Evolutionary conservation across 2,888 invertebrate species (phyloP).

Genomic region (Clivina fossor): DNA sequence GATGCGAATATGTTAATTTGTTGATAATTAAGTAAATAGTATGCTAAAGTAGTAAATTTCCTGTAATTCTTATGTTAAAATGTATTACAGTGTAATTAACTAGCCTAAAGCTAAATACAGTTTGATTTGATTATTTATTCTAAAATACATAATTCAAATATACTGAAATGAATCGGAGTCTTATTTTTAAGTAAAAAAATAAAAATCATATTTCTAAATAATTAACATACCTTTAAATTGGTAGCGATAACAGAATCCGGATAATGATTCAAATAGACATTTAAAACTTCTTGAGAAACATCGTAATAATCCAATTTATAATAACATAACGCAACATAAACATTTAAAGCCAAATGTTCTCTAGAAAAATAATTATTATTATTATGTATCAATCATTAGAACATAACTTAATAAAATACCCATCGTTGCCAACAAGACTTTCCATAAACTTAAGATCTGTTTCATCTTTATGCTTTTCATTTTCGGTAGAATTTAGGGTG

Average conservation of each 20-base stretch:
- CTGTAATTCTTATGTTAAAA: too few relatives aligned
- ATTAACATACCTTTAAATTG: slow-evolving; percentile 77
- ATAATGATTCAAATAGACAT: slow-evolving; percentile 87
- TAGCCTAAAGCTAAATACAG: too few relatives aligned
- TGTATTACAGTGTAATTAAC: too few relatives aligned
- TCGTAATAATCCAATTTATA: slow-evolving; percentile 99
- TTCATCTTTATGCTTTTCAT: slow-evolving; percentile 8
- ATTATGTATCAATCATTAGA: neutral
- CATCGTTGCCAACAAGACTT: slow-evolving; percentile 10
- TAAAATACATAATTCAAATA: slow-evolving; percentile 9
- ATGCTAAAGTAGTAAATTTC: too few relatives aligned
- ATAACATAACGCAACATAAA: slow-evolving; percentile 96
- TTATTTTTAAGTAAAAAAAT: neutral
- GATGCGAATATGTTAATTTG: too few relatives aligned
- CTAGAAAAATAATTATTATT: slow-evolving; percentile 56
- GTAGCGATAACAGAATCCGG: slow-evolving; percentile 94
- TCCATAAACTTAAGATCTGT: slow-evolving; percentile 17
- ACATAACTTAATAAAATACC: slow-evolving; percentile 17
- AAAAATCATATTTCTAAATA: neutral
- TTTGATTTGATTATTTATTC: too few relatives aligned
- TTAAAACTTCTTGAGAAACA: slow-evolving; percentile 95
- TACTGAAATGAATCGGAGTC: neutral
- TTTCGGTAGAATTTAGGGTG: too few relatives aligned
- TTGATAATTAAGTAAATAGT: too few relatives aligned
- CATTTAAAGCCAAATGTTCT: slow-evolving; percentile 90